phyloP scores from a whole-genome alignment of 1,140 invertebrate genomes.

The Diabrotica undecimpunctata region DNA sequence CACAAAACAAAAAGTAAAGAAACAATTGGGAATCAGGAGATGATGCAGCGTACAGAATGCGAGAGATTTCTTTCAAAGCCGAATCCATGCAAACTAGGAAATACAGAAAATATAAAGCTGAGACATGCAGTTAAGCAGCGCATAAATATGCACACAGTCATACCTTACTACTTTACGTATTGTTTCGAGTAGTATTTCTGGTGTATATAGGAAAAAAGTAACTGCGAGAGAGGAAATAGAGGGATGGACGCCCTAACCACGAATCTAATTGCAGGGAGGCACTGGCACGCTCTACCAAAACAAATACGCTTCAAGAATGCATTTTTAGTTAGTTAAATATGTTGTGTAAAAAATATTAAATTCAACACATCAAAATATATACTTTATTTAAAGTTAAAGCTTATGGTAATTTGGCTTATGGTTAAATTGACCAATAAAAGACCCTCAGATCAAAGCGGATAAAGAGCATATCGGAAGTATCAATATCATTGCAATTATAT shows the following conservation, averaged over 20 bases:
- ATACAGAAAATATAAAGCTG: conserved; percentile 16
- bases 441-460: no score
- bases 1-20: conserved; percentile 3
- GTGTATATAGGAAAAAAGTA: conserved; percentile 4
- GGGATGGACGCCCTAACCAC: conserved; percentile 3
- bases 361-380: no score
- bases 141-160: conserved; percentile 15
- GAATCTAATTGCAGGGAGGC: background rate
- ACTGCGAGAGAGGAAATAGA: conserved; percentile 6
- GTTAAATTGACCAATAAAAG: no score
- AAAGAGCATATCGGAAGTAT: no score
- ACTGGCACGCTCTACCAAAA: no score
- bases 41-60: conserved; percentile 2
- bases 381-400: no score
- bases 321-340: no score
- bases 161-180: conserved; percentile 13
- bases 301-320: no score
- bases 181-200: conserved; percentile 9
- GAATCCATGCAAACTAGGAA: conserved; percentile 9
- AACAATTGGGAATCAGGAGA: conserved; percentile 10
- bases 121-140: conserved; percentile 10
- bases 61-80: conserved; percentile 8
- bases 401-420: no score
- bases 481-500: no score
- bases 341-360: no score